Base-by-base conservation (phyloP, 2,797 vertebrate species). In the Gastrophryne carolinensis region DNA sequence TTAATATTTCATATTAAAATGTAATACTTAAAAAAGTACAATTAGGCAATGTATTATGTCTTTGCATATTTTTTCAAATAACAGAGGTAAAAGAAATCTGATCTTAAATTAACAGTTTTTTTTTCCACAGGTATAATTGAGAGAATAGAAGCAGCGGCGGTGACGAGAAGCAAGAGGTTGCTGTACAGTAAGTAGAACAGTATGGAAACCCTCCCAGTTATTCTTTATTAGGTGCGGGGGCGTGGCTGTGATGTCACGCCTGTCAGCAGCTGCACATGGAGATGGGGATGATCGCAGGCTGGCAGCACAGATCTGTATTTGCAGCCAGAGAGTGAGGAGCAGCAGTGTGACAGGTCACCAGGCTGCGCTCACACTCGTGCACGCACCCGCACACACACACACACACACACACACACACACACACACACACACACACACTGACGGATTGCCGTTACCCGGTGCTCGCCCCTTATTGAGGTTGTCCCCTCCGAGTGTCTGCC, bases 241-340 rank as follows among this genome's bases (percentile, higher is more conserved):
- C 49, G 15, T 78, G 52, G 71, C 69, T 71, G 58, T 92, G 90
- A 91, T 90, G 91, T 92, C 91, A 92, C 76, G 63, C 57, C 27
- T 79, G 80, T 84, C 82, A 26, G 85, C 78, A 75, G 77, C 86
- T 82, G 89, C 90, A 91, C 92, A 89, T 89, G 90, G 88, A 85
- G 74, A 82, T 80, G 81, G 85, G 76, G 74, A 58, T 78, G 83
- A 65, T 60, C 81, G 34, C 81, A 80, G 83, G 63, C 44, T 71
- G n/a, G 2, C 75, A 49, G 79, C 78, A 57, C 63, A 74, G 72
- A 56, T 26, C 64, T 65, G 56, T 39, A 21, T 17, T 50, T 80
- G 81, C 69, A 30, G 19, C 35, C 47, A 30, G 3, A 54, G 30
- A 58, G 26, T 19, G 57, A 72, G 68, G 56, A 60, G 39, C 17